Base-by-base conservation (phyloP, 1,140 invertebrate species). In the Cydia amplana region DNA sequence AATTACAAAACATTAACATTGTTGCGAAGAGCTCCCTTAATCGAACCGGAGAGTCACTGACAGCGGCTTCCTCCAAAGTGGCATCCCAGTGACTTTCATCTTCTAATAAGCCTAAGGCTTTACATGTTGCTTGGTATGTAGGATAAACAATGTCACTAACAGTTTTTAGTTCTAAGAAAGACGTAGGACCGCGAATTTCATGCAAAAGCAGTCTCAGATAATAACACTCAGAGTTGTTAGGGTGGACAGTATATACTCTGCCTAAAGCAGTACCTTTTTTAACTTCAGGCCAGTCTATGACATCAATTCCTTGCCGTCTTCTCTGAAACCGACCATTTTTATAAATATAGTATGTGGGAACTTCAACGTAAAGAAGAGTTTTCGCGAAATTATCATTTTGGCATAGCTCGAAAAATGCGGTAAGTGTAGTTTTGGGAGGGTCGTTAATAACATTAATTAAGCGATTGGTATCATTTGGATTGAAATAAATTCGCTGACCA, bases 91-190 rank as follows among this genome's bases (percentile, higher is more conserved):
- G 74, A 23, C 46, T 32, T 70, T 79, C 76, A 36, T 76, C 73
- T 73, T 79, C 77, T 9, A 78, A 73, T 55, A 83, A 81, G 64
- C 82, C 73, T 40, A 89, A 74, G 73, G 78, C 77, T 75, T 83
- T 84, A 81, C 90, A 93, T 43, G 90, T 89, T 70, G 86, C 84
- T 80, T 83, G 78, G 77, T 84, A 93, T 49, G 91, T 90, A 10
- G 73, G 74, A 81, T 83, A 89, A 75, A 88, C 36, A 28, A 78
- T 9, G 74, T 86, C 87, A 80, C 93, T 77, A 43, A 93, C 84
- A 73, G 81, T 93, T 86, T 81, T 77, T 25, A 93, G 77, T 73
- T 78, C 28, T 82, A 83, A 73, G 80, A 93, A 93, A 73, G 83
- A 92, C 74, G 75, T 91, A 75, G 90, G 86, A 20, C 92, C 88